Evolutionary conservation across 2,888 invertebrate genomes (phyloP), one percentile per base, ranked within the genome.

Genomic region (Leptopterna dolabrata): DNA sequence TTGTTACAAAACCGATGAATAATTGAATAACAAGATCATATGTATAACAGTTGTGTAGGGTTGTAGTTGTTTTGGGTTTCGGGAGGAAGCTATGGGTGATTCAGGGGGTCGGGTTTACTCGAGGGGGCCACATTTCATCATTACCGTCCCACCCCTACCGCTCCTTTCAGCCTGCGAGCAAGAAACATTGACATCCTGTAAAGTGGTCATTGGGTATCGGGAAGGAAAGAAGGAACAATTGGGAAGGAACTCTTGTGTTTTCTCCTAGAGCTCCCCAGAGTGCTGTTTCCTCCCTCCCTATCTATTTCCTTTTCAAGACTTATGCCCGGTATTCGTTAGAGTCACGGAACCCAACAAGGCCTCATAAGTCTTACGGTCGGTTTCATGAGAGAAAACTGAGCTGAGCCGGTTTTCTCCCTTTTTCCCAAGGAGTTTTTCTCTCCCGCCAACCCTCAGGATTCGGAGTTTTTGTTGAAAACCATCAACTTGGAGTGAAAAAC

Each of bases 1-100:
- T 36, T 55, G 70, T 83, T 63, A 70, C 41, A 19, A 82, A 82
- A 73, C 82, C 78, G 78, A 87, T 87, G 87, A 87, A 87, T 87
- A 87, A 87, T 87, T 87, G 87, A 87, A 87, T 87, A 87, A 87
- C 87, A 51, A 82, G 87, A 71, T 82, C n/a, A 82, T 82, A 87
- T 73, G 78, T 82, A 87, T 87, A 87, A 87, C 87, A 87, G 82
- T 81, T 87, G 78, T 76, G 36, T 86, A 19, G 63, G 63, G 63
- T 63, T 27, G 71, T 85, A 36, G 70, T 76, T 30, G 51, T 76
- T 41, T 36, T 30, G 47, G 43, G 76, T 45, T 45, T 24, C 41
- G 19, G 13, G 85, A 73, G 85, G 73, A 14, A 11, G 81, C 16
- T 45, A 19, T 43, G 19, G 71, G 47, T 47, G 73, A 85, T 73